phyloP scores from a whole-genome alignment of 2,888 invertebrate genomes.

The Xylocampa areola region DNA sequence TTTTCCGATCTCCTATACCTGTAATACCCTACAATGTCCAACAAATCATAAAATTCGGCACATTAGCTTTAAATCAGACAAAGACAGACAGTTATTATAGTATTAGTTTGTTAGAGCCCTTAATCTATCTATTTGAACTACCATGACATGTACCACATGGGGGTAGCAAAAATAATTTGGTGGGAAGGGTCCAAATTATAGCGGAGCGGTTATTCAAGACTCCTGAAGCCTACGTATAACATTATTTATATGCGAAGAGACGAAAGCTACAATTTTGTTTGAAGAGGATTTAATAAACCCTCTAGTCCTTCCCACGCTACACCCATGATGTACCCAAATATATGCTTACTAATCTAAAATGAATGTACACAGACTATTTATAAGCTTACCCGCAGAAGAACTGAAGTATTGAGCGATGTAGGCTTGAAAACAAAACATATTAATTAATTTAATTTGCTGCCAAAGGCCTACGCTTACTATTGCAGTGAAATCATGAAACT shows the following conservation, averaged over 20 bases:
- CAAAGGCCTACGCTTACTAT: background rate
- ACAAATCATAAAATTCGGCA: too few species aligned
- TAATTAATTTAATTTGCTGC: conserved; percentile 15
- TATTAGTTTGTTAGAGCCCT: background rate
- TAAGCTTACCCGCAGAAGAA: conserved; percentile 79
- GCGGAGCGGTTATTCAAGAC: background rate
- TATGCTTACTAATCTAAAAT: conserved; percentile 25
- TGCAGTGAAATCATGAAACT: background rate
- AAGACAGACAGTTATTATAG: too few species aligned
- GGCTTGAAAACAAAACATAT: conserved; percentile 77
- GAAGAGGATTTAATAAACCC: background rate
- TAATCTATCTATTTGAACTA: background rate
- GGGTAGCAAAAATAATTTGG: conserved; percentile 11
- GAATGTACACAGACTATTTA: conserved; percentile 29
- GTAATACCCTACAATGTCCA: too few species aligned
- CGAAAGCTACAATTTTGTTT: conserved; percentile 16
- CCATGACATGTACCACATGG: conserved; percentile 35
- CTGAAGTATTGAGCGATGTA: conserved; percentile 87
- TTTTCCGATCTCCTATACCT: too few species aligned
- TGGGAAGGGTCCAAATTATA: conserved; percentile 11
- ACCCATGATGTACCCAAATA: conserved; percentile 39
- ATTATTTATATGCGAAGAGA: background rate
- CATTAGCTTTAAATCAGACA: too few species aligned
- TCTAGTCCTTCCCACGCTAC: conserved; percentile 16
- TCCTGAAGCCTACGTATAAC: conserved; percentile 2